Percentiles rank a stretch among this genome's conserved stretches.
Conservation (phyloP, 2,888 invertebrate genomes). For the Nomada ferruginata region DNA sequence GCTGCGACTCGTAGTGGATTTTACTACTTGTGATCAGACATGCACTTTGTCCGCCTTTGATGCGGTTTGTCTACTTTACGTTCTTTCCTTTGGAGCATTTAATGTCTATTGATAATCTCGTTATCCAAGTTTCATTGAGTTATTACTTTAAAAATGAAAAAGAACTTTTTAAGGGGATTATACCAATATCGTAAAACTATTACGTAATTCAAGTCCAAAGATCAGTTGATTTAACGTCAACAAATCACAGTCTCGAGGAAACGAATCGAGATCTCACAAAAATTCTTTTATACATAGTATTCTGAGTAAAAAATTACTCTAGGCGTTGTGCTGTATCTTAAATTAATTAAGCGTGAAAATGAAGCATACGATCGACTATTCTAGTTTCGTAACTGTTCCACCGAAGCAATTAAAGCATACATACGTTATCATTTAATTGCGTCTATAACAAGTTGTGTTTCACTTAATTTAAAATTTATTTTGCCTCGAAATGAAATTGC, state of each 20-base stretch:
- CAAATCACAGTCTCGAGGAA: too few relatives aligned
- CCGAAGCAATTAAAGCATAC: background rate
- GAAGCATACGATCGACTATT: background rate
- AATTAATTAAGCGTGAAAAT: conserved; percentile 6
- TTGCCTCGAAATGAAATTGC: background rate
- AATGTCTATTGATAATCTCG: background rate
- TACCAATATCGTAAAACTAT: background rate
- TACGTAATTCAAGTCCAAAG: too few relatives aligned
- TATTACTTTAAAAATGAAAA: background rate
- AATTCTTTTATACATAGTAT: too few relatives aligned
- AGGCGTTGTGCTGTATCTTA: background rate
- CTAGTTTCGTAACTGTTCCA: background rate
- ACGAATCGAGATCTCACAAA: too few relatives aligned
- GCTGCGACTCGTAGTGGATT: background rate
- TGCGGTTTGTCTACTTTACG: conserved; percentile 4
- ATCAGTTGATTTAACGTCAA: too few relatives aligned
- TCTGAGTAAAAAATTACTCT: background rate
- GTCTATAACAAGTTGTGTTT: background rate
- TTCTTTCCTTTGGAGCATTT: background rate
- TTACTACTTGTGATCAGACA: conserved; percentile 18
- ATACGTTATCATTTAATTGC: background rate
- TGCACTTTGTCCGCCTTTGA: conserved; percentile 3
- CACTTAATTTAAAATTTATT: background rate
- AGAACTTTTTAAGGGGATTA: background rate
- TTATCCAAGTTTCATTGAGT: background rate